Conservation (phyloP, 2,888 invertebrate genomes). For the Sinopyrophorus schimmeli region DNA sequence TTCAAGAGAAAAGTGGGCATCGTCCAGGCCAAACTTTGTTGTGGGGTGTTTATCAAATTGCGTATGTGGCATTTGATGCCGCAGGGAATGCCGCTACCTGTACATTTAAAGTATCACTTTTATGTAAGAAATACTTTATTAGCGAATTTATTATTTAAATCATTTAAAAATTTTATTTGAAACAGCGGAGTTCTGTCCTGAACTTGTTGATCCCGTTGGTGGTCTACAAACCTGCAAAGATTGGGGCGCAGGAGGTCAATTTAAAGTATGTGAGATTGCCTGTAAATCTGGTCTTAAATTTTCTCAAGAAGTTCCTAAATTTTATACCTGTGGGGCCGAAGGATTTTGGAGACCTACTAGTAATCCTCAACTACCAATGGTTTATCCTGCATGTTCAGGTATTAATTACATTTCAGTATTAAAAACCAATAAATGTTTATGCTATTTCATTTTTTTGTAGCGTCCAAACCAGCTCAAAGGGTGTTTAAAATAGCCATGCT, state of each 20-base stretch:
- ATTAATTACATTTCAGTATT: too few relatives aligned
- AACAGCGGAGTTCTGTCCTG: constrained; percentile 90
- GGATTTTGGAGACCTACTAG: constrained; percentile 94
- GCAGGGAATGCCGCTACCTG: constrained; percentile 91
- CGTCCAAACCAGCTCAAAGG: constrained; percentile 87
- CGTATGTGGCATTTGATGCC: constrained; percentile 91
- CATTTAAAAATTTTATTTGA: constrained; percentile 39
- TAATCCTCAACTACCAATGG: constrained; percentile 75
- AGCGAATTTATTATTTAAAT: too few relatives aligned
- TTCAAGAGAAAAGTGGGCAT: constrained; percentile 85
- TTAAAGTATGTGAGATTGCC: constrained; percentile 91
- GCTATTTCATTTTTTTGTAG: constrained; percentile 56
- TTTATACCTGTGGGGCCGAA: constrained; percentile 97
- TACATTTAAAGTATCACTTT: constrained; percentile 86
- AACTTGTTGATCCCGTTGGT: constrained; percentile 85
- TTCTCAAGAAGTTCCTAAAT: constrained; percentile 91
- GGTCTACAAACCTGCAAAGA: constrained; percentile 91
- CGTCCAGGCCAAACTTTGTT: constrained; percentile 84
- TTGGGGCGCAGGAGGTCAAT: constrained; percentile 95
- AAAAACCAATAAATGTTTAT: too few relatives aligned
- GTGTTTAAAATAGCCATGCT: constrained; percentile 92
- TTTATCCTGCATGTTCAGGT: constrained; percentile 93
- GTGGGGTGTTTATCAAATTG: constrained; percentile 91
- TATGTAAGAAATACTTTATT: constrained; percentile 65
- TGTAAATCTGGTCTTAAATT: constrained; percentile 87